Evolutionary conservation across 2,888 invertebrate species (phyloP).

Genomic region (Pantelozetes paolii): DNA sequence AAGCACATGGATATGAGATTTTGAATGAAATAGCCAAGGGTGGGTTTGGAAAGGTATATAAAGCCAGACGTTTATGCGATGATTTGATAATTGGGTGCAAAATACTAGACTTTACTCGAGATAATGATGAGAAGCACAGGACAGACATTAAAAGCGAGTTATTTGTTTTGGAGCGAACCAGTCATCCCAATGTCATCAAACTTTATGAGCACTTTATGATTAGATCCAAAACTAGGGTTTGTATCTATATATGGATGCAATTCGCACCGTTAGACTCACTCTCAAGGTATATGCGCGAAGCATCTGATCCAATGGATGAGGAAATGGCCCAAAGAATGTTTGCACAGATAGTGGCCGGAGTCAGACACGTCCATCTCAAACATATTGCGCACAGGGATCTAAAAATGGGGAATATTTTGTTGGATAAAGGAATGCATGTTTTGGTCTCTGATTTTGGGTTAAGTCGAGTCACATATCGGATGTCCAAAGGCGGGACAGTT

Average conservation of each 20-base stretch:
- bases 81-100: constrained; percentile 14
- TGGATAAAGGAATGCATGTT: constrained; percentile 20
- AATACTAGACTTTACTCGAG: constrained; percentile 7
- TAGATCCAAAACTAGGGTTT: no score
- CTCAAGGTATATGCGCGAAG: no score
- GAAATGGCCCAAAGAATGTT: not conserved
- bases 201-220: constrained; percentile 36
- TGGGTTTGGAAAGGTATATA: not conserved
- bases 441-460: constrained; percentile 42
- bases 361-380: constrained; percentile 21
- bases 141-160: constrained; percentile 33
- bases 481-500: not conserved
- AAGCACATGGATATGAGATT: not conserved
- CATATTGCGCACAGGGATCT: constrained; percentile 39
- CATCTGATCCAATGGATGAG: no score
- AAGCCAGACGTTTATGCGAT: not conserved
- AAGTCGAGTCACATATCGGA: not conserved
- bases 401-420: constrained; percentile 36
- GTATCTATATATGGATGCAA: constrained; percentile 38
- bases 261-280: constrained; percentile 20
- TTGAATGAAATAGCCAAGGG: not conserved
- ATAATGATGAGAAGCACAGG: not conserved
- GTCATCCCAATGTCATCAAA: constrained; percentile 39
- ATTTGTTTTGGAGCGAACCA: constrained; percentile 34
- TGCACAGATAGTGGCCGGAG: constrained; percentile 30